Base-by-base conservation (phyloP, 2,888 invertebrate genomes). In the Bruchidius siliquastri region DNA sequence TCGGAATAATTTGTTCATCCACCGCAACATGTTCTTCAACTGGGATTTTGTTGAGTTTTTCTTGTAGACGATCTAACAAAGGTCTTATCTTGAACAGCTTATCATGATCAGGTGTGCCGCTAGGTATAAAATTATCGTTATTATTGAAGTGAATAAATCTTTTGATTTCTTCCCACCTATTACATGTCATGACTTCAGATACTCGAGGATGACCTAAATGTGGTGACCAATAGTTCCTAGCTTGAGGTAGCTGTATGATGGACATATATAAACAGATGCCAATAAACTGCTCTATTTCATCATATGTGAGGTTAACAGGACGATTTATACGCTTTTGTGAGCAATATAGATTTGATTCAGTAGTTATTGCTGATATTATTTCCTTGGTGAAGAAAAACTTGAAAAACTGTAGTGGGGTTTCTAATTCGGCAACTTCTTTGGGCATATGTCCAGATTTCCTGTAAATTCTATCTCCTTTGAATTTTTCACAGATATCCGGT, bases 1-100 rank as follows among this genome's bases (percentile, higher is more conserved):
- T 75, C 0, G 74, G 71, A 22, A 75, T 72, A 8, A 75, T 73
- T 73, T 73, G 71, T 70, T 74, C 72, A 67, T 73, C 73, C 4
- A 70, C 68, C 26, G 70, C 67, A 21, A 70, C 49, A 32, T 67
- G 26, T 22, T 72, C 71, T 71, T 74, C 68, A 22, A 32, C 72
- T 6, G 71, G 72, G 22, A 74, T 49, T 26, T 72, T 20, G 22
- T 68, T 26, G 21, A 71, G 26, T 21, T 69, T 71, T 71, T 68
- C 21, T 49, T 71, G 22, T 22, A 73, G 71, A 26, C 21, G 20
- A 20, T 68, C 71, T 20, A 69, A 20, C 10, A 71, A 20, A n/a
- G 74, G 74, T 69, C 72, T 30, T 13, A 74, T 68, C 69, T 69
- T 71, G 70, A 74, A 74, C 20, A 74, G 21, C 32, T 73, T 71